These are phyloP conservation scores for Phocides pigmalion DNA, from an alignment of 1,140 invertebrate species.

Conservation along the genomic window DNA sequence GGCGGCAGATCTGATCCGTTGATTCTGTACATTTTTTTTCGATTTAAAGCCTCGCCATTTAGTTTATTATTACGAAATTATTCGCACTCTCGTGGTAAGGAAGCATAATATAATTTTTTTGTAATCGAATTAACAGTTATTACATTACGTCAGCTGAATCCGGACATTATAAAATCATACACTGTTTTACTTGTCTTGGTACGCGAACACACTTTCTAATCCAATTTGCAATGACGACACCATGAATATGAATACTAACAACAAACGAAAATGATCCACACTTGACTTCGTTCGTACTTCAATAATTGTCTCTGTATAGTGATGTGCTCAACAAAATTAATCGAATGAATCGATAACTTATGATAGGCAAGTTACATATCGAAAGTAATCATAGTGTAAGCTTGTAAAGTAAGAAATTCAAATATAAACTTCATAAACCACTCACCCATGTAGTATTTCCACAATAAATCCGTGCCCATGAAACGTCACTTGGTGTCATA, in stretches of 20 bases:
- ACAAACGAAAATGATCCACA: conserved; percentile 15
- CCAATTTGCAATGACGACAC: conserved; percentile 62
- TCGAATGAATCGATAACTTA: not conserved
- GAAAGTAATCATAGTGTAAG: no score
- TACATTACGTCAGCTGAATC: conserved; percentile 66
- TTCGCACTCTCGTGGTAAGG: conserved; percentile 51
- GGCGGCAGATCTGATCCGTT: conserved; percentile 76
- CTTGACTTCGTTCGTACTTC: conserved; percentile 21
- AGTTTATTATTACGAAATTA: conserved; percentile 60
- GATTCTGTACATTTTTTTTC: conserved; percentile 59
- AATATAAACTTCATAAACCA: no score
- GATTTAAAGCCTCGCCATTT: conserved; percentile 43
- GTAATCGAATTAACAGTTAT: conserved; percentile 61
- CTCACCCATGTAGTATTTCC: no score
- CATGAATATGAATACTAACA: conserved; percentile 34
- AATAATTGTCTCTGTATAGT: conserved; percentile 9
- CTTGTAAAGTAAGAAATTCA: no score
- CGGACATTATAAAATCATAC: conserved; percentile 58
- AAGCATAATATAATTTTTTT: conserved; percentile 59
- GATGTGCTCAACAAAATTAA: not conserved
- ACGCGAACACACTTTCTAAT: conserved; percentile 58
- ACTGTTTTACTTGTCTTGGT: conserved; percentile 31
- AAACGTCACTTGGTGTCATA: no score
- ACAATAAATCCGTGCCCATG: no score
- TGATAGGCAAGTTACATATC: not conserved